A percentile compares a stretch with the other conserved stretches of the same genome.
Evolutionary conservation across 2,797 vertebrate genomes (phyloP).

Genomic region (Falco novaeseelandiae): DNA sequence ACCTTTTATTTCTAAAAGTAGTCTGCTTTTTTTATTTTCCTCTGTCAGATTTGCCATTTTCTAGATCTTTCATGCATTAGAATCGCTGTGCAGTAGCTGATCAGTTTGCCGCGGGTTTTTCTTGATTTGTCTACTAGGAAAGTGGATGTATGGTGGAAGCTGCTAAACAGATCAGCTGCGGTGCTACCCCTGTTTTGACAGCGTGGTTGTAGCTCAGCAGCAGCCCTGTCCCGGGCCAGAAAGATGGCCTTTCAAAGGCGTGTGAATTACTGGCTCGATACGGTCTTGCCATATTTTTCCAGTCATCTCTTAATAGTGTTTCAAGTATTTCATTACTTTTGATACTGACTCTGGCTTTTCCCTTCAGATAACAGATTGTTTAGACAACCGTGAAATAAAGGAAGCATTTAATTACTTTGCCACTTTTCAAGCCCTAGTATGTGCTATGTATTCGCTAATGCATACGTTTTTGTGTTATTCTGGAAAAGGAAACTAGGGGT

Average conservation of each 20-base stretch:
- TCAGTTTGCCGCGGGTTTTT: neutral
- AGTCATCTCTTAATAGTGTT: neutral
- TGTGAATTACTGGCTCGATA: conserved; percentile 23
- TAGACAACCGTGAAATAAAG: conserved; percentile 57
- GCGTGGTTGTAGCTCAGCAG: neutral
- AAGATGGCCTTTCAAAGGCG: conserved; percentile 36
- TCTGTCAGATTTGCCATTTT: neutral
- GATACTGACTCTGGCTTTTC: conserved; percentile 16
- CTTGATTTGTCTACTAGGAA: neutral
- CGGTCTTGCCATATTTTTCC: conserved; percentile 3
- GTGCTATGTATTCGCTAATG: conserved; percentile 1
- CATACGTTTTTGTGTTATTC: conserved; percentile 6
- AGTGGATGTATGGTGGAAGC: neutral
- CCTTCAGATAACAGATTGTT: conserved; percentile 54
- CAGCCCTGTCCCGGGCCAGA: neutral
- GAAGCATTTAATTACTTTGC: conserved; percentile 61
- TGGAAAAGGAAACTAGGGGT: conserved; percentile 3
- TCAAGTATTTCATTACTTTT: conserved; percentile 43
- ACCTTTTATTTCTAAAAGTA: neutral
- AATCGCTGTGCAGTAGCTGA: neutral
- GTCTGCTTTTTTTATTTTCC: neutral
- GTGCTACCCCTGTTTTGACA: neutral
- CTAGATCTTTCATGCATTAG: neutral
- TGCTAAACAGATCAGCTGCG: conserved; percentile 27
- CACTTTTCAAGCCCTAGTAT: neutral